Evolutionary conservation across 2,797 vertebrate genomes (phyloP).

Genomic region (Melopsittacus undulatus): DNA sequence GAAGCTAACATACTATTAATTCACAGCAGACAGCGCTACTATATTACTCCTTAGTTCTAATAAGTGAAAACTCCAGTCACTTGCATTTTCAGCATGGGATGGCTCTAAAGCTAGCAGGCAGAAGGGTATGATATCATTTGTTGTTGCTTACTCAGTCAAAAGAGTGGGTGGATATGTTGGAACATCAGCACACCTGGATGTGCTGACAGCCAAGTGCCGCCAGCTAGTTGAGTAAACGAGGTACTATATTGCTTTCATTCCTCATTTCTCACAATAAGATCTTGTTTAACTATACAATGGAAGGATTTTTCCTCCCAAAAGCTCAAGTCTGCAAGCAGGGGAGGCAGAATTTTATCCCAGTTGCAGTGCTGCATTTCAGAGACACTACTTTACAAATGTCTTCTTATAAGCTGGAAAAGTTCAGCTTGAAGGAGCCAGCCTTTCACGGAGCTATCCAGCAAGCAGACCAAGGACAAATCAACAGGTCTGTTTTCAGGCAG

Average conservation of each 20-base stretch:
- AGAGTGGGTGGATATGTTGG: slow-evolving; percentile 16
- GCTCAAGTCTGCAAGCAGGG: not conserved
- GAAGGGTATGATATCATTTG: slow-evolving; percentile 28
- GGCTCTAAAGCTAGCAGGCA: slow-evolving; percentile 9
- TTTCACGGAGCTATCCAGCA: not conserved
- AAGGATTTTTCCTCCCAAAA: not conserved
- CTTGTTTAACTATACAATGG: not conserved
- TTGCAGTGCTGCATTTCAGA: not conserved
- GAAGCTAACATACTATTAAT: not conserved
- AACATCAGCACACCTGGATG: slow-evolving; percentile 32
- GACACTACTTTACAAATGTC: not conserved
- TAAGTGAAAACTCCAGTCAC: not conserved
- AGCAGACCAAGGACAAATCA: not conserved
- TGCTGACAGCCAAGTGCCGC: slow-evolving; percentile 8
- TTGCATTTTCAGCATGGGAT: not conserved
- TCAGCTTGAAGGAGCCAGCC: not conserved
- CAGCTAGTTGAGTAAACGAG: slow-evolving; percentile 5
- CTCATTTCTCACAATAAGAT: not conserved
- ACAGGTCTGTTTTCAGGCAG: not conserved
- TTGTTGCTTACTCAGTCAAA: slow-evolving; percentile 16
- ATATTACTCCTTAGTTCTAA: not conserved
- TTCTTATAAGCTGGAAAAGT: not conserved
- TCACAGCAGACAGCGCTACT: not conserved
- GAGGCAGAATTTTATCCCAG: not conserved
- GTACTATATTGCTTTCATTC: not conserved